Base-by-base conservation (phyloP, 2,797 vertebrate genomes). In the Sebastiscus tertius region DNA sequence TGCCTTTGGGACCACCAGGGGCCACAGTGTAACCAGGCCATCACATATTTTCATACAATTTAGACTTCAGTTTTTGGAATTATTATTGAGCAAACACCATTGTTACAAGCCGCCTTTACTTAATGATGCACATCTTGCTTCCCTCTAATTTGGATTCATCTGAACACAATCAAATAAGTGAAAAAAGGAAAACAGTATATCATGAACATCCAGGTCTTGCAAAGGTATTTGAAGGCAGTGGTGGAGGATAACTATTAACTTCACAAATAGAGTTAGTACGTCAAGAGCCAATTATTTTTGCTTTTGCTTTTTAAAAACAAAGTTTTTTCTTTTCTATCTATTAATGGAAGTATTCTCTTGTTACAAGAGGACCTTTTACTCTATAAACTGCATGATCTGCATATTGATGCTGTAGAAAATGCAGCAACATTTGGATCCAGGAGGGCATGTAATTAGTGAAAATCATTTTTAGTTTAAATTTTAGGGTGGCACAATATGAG, bases 21-120 rank as follows among this genome's bases (percentile, higher is more conserved):
- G 63, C 73, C 66, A 68, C 4, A 58, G 61, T 81, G 63, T 72
- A 64, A 60, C 31, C 2, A 52, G 63, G 39, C 22, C 71, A 62
- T 74, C 46, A 60, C 46, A 64, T 58, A 62, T 62, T 76, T 71
- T 58, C 13, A 61, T 29, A 52, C 6, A 67, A 61, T 83, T 79
- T 62, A 61, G 42, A 75, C 24, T 24, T 71, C 12, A 49, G 31
- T 54, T 65, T 76, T 62, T 31, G 20, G 49, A 62, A 36, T 29
- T 13, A 22, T 71, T 18, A 27, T 20, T 52, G 26, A 76, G 27
- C 42, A 56, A 72, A 66, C 42, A 56, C 36, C 26, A 10, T 10
- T 34, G 2, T 69, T 33, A 73, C 22, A 67, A 75, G 61, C 9
- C 58, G 31, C 14, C 29, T 58, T 71, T 60, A 42, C 14, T 65